These are phyloP conservation scores for Helobdella robusta DNA, from an alignment of 2,888 invertebrate species.

Conservation along the genomic window DNA sequence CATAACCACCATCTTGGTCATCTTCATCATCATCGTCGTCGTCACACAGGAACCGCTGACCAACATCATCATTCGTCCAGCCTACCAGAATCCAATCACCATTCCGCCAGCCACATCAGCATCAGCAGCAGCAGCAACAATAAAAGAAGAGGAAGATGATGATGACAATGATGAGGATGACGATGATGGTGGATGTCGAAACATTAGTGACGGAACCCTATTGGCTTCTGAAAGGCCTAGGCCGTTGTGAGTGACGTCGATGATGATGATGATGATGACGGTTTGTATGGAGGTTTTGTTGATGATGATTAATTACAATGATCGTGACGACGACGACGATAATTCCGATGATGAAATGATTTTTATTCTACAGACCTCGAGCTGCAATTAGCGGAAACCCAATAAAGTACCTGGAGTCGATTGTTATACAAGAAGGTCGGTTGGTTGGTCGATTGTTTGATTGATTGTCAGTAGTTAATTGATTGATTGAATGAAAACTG, in stretches of 20 bases:
- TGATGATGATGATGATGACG: neutral
- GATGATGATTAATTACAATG: neutral
- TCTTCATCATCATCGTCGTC: constrained; percentile 19
- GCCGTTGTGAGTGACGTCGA: constrained; percentile 38
- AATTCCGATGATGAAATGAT: neutral
- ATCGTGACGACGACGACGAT: neutral
- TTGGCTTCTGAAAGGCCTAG: constrained; percentile 82
- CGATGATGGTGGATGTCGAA: constrained; percentile 38
- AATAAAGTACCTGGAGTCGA: constrained; percentile 45
- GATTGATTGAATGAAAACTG: neutral
- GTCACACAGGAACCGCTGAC: constrained; percentile 17
- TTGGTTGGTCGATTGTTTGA: neutral
- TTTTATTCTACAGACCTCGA: neutral
- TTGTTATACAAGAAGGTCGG: constrained; percentile 48
- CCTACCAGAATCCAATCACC: constrained; percentile 27
- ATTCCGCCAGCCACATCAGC: constrained; percentile 29
- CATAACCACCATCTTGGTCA: constrained; percentile 7
- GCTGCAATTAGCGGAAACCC: constrained; percentile 36
- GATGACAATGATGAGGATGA: constrained; percentile 41
- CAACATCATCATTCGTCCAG: constrained; percentile 22
- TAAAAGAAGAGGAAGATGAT: constrained; percentile 34
- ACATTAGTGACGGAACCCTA: constrained; percentile 89
- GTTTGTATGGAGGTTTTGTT: no score
- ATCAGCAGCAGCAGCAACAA: neutral
- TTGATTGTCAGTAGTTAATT: neutral